Evolutionary conservation across 2,797 vertebrate genomes (phyloP).

Genomic region (Uromys caudimaculatus): DNA sequence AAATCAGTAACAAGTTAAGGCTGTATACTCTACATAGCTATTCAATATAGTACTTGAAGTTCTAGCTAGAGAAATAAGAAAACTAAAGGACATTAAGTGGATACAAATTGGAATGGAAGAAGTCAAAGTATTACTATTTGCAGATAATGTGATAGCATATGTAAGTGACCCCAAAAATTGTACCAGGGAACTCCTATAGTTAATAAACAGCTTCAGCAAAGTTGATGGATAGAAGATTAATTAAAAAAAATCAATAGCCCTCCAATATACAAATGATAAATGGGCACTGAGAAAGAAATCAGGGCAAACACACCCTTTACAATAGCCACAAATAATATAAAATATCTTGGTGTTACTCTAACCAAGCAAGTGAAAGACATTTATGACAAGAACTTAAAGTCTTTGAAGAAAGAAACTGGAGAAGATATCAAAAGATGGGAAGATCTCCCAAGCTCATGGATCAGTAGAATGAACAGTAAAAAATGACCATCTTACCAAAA

Average conservation of each 20-base stretch:
- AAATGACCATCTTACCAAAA: neutral
- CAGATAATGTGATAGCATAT: neutral
- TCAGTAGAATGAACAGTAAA: neutral
- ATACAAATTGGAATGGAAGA: neutral
- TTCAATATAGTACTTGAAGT: neutral
- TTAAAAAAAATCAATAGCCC: neutral
- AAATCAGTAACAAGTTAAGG: neutral
- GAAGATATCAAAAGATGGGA: neutral
- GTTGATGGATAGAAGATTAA: neutral
- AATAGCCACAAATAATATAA: neutral
- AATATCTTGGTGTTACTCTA: neutral
- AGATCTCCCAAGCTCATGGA: neutral
- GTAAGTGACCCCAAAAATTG: neutral
- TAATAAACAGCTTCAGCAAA: neutral
- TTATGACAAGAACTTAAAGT: neutral
- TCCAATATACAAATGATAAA: neutral
- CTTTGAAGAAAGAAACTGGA: neutral
- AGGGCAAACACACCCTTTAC: neutral
- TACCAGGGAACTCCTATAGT: neutral
- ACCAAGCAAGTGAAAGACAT: neutral
- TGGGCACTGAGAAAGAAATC: neutral
- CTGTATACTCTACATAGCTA: neutral
- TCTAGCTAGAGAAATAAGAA: neutral
- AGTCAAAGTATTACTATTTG: neutral
- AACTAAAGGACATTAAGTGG: neutral